Percentiles rank a stretch among this genome's conserved stretches.
Conservation (phyloP, 2,113 vertebrate genomes). For the Polypterus bichir region DNA sequence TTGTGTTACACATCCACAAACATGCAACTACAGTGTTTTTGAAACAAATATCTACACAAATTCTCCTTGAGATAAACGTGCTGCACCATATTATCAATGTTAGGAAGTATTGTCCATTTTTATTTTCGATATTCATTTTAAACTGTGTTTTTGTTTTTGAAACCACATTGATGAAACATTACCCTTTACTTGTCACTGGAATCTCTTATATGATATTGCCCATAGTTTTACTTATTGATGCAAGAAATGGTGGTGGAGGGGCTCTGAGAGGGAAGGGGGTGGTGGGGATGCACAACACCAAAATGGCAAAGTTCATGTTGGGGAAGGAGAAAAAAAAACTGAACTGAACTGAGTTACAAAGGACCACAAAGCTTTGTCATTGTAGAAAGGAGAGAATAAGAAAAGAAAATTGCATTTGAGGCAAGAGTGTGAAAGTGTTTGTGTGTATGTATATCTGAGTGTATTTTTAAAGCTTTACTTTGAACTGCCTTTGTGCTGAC, state of each 20-base stretch:
- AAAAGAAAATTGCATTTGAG: conserved; percentile 54
- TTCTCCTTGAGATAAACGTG: no score
- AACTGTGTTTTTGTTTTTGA: no score
- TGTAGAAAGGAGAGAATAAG: conserved; percentile 52
- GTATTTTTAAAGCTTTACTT: conserved; percentile 52
- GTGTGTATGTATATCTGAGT: conserved; percentile 43
- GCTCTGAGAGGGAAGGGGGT: conserved; percentile 29
- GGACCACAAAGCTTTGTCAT: conserved; percentile 50
- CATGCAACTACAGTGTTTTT: no score
- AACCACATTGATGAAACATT: no score
- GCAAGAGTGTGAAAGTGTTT: conserved; percentile 48
- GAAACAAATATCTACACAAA: no score
- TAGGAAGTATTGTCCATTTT: background rate
- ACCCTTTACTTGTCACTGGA: no score
- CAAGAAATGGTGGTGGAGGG: conserved; percentile 20
- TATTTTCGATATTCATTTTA: conserved; percentile 6
- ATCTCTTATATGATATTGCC: no score
- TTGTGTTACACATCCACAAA: no score
- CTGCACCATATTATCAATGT: no score
- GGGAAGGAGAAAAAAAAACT: conserved; percentile 13
- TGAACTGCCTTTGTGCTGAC: conserved; percentile 55
- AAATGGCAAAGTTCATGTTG: conserved; percentile 55
- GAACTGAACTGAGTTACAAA: conserved; percentile 50
- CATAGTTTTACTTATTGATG: conserved; percentile 5
- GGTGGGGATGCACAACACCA: conserved; percentile 49